Percentiles rank a stretch among this genome's conserved stretches.
Conservation (phyloP, 2,797 vertebrate genomes). For the Pyrocephalus nanus region DNA sequence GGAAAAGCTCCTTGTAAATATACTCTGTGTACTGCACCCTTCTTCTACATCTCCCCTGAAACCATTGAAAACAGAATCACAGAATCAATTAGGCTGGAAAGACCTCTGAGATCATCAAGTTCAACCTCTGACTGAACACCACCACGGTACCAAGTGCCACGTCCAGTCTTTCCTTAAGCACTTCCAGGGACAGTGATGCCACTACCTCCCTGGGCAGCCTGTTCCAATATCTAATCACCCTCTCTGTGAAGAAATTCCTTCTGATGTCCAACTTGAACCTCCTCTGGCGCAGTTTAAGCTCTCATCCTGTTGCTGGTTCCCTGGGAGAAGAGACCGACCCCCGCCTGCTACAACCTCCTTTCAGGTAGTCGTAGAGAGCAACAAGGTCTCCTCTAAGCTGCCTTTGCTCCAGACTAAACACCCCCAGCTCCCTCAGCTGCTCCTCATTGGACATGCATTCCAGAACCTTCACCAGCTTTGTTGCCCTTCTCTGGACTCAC, state of each 20-base stretch:
- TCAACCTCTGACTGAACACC: fast-evolving
- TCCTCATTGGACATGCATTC: background rate
- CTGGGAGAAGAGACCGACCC: background rate
- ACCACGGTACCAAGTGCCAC: fast-evolving
- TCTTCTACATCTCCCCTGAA: background rate
- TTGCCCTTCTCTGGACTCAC: background rate
- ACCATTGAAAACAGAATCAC: background rate
- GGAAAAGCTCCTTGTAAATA: background rate
- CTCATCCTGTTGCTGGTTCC: background rate
- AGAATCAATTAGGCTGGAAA: background rate
- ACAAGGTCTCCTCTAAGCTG: background rate
- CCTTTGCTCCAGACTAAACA: background rate
- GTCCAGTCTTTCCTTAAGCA: background rate
- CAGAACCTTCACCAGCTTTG: background rate
- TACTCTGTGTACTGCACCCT: background rate
- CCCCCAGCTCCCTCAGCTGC: background rate
- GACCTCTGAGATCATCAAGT: background rate
- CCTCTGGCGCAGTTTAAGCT: background rate
- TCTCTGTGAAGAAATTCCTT: background rate
- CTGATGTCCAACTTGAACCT: background rate
- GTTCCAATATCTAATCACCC: background rate
- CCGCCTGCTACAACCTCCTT: background rate
- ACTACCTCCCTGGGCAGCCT: background rate
- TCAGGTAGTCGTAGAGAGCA: background rate
- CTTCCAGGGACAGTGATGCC: background rate